Base-by-base conservation (phyloP, 2,113 vertebrate species). In the Isurus oxyrinchus region DNA sequence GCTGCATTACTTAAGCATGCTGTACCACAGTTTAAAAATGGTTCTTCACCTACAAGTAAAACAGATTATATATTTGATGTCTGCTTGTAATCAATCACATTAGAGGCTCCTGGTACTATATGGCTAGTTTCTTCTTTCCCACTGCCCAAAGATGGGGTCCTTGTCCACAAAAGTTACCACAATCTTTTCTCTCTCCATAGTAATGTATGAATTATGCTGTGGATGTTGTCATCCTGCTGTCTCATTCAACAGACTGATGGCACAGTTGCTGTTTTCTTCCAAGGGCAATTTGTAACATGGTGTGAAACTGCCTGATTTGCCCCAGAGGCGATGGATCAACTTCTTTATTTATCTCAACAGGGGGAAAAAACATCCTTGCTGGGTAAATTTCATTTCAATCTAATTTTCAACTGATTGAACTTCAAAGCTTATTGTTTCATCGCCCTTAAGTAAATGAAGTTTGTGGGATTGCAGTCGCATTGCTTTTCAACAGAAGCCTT, bases 301-400 rank as follows among this genome's bases (percentile, higher is more conserved):
- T 95, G 66, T 95, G 44, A 95, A 53, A 76, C 94, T 95, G 44
- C 66, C 40, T 27, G 67, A 53, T 95, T 72, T 55, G 67, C 67
- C 93, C 94, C 55, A 95, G 49, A 95, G 94, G 67, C 67, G 44
- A 27, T 95, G 67, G 40, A 95, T 72, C 27, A 95, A 95, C 94
- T 95, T 49, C 66, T 49, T 21, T 67, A 67, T 95, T 95, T 69
- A 53, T 95, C 94, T 95, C 67, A 95, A 55, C 55, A 57, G 11
- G 6, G 25, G 88, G 21, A 40, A 66, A 69, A 69, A 69, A 16
- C 31, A 67, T 69, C 44, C 27, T 55, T 72, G 13, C 66, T 59
- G 21, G 23, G 67, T 72, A 35, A 13, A 95, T 95, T 76, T 95
- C 44, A 53, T 53, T 69, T 94, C 93, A 66, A 7, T 95, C 31